Percentiles rank a stretch among this genome's conserved stretches.
Evolutionary conservation across 1,140 invertebrate species (phyloP).

Genomic region (Caenorhabditis remanei): DNA sequence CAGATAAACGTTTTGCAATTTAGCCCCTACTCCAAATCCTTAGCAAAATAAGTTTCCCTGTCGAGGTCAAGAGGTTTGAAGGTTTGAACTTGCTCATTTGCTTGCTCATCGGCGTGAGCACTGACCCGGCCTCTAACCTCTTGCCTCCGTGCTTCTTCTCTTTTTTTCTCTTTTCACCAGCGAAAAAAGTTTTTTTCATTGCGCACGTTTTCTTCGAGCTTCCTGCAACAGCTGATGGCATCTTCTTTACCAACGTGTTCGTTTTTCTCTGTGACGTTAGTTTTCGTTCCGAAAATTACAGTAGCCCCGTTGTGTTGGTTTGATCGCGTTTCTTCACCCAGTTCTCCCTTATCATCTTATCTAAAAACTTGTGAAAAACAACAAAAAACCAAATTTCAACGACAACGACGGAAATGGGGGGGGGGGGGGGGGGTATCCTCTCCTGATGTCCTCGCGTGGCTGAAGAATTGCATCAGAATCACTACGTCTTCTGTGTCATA

Average conservation of each 20-base stretch:
- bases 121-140: conserved; percentile 17
- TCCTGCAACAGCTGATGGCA: conserved; percentile 9
- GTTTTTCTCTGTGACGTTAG: background rate
- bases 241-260: background rate
- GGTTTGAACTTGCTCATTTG: conserved; percentile 47
- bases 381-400: conserved; percentile 1
- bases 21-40: background rate
- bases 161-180: background rate
- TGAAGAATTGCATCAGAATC: conserved; percentile 42
- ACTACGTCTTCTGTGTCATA: conserved; percentile 14
- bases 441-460: conserved; percentile 17
- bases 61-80: conserved; percentile 28
- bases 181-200: background rate
- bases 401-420: background rate
- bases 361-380: conserved; percentile 33
- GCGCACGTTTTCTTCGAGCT: conserved; percentile 31
- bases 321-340: conserved; percentile 6
- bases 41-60: background rate
- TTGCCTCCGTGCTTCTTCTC: conserved; percentile 16
- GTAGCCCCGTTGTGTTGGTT: background rate
- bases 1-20: too few relatives aligned
- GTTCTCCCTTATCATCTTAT: conserved; percentile 7
- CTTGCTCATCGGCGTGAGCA: background rate
- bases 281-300: conserved; percentile 38
- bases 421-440: conserved; percentile 4